Conservation (phyloP, 2,888 invertebrate genomes). For the Drosophila falleni region DNA sequence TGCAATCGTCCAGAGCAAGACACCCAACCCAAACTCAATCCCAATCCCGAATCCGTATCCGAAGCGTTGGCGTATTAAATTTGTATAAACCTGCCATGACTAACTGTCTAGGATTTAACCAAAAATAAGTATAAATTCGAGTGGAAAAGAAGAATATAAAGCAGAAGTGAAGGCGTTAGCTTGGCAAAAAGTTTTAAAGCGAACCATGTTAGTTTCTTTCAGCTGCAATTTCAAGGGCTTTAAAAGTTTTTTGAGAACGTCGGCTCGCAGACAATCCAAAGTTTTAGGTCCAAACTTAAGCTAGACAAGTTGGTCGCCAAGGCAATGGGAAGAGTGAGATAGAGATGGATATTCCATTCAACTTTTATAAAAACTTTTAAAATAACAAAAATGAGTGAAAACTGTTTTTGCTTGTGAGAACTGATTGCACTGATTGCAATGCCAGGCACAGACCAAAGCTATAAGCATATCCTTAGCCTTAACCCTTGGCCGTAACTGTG, state of each 20-base stretch:
- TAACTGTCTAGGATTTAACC: constrained; percentile 67
- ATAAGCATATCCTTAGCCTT: constrained; percentile 1
- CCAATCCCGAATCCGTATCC: constrained; percentile 23
- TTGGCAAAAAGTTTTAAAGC: constrained; percentile 38
- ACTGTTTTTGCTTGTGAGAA: constrained; percentile 25
- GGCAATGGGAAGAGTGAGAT: background rate
- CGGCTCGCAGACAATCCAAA: constrained; percentile 21
- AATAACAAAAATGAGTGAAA: constrained; percentile 23
- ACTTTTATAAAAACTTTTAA: constrained; percentile 27
- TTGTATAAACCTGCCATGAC: constrained; percentile 63
- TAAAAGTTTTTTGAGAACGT: constrained; percentile 37
- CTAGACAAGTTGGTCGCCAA: constrained; percentile 29
- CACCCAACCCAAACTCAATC: constrained; percentile 7
- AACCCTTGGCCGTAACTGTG: constrained; percentile 13
- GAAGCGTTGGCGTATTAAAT: constrained; percentile 67
- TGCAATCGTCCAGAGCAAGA: constrained; percentile 60
- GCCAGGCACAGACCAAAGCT: constrained; percentile 7
- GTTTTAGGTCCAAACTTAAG: constrained; percentile 16
- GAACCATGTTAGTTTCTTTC: constrained; percentile 28
- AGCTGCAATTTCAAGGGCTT: constrained; percentile 53
- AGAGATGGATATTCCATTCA: constrained; percentile 15
- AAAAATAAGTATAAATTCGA: constrained; percentile 1
- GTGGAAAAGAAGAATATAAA: background rate
- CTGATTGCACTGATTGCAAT: constrained; percentile 51
- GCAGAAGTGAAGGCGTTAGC: constrained; percentile 13